Conservation (phyloP, 2,797 vertebrate species). For the Brotogeris chrysoptera region DNA sequence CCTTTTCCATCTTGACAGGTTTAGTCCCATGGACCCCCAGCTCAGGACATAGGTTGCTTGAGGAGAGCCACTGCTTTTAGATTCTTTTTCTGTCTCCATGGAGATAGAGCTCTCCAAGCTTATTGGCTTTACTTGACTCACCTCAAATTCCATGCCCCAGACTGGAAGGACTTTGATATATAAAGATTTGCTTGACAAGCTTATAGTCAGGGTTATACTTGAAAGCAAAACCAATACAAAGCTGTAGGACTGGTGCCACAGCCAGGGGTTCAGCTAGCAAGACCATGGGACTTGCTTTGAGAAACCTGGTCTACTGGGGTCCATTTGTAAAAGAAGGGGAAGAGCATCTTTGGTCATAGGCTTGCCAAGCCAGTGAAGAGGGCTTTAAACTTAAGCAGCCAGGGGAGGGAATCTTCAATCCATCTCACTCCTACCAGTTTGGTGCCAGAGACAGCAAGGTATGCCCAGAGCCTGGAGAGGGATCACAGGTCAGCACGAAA, state of each 20-base stretch:
- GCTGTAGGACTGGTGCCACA: neutral
- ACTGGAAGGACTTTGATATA: neutral
- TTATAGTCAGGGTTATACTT: neutral
- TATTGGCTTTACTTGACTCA: neutral
- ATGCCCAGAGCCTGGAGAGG: neutral
- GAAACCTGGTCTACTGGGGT: neutral
- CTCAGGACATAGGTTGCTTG: neutral
- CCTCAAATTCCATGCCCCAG: neutral
- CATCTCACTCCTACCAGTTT: neutral
- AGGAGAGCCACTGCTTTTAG: neutral
- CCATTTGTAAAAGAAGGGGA: neutral
- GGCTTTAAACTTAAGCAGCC: neutral
- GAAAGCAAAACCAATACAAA: neutral
- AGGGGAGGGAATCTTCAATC: neutral
- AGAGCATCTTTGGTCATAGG: neutral
- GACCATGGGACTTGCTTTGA: neutral
- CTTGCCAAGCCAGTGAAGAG: neutral
- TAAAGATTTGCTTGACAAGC: neutral
- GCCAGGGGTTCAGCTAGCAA: neutral
- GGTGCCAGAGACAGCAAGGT: neutral
- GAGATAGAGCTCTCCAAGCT: neutral
- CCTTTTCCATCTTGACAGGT: neutral
- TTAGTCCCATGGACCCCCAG: neutral
- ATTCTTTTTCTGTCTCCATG: neutral
- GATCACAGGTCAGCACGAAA: neutral